Base-by-base conservation (phyloP, 2,797 vertebrate species). In the Siniperca undulata region DNA sequence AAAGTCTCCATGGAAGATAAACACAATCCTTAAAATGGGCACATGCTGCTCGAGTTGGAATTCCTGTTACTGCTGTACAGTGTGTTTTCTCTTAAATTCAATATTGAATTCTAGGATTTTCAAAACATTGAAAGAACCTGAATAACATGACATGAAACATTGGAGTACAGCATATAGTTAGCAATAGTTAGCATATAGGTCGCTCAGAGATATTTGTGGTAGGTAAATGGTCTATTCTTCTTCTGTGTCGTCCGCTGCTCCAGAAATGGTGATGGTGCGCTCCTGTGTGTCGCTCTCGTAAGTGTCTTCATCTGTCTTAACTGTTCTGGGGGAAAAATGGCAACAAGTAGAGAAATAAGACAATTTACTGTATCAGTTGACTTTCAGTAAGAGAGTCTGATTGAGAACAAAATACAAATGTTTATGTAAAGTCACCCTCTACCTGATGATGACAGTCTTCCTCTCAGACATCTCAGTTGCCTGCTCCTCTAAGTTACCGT, bases 401-500 rank as follows among this genome's bases (percentile, higher is more conserved):
- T 9, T 58, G 16, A 58, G 13, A 48, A 34, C n/a, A 19, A 65
- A 30, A 58, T n/a, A n/a, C 3, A 76, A 44, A 52, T 53, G 10
- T 48, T 44, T 44, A 4, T 44, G 42, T 44, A 11, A 42, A 42
- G 40, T 19, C 8, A 12, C 52, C 80, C 46, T 91, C 72, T 95
- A 96, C 97, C 95, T 97, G 90, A 93, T 92, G 24, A 96, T 92
- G 59, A 96, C 66, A 0, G 95, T 96, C 91, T 95, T 96, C 76
- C 93, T 95, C 88, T 96, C 92, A 0, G 92, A 94, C 70, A 62
- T 85, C 87, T 96, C 94, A 3, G 94, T 92, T 0, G 94, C 88
- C 88, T 96, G 93, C 34, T 90, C 88, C 36, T 91, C 85, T 4
- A 59, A 27, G 27, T 52, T 22, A 4, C 50, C 50, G 19, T 84